Base-by-base conservation (phyloP, 2,113 vertebrate species). In the Thymallus thymallus region DNA sequence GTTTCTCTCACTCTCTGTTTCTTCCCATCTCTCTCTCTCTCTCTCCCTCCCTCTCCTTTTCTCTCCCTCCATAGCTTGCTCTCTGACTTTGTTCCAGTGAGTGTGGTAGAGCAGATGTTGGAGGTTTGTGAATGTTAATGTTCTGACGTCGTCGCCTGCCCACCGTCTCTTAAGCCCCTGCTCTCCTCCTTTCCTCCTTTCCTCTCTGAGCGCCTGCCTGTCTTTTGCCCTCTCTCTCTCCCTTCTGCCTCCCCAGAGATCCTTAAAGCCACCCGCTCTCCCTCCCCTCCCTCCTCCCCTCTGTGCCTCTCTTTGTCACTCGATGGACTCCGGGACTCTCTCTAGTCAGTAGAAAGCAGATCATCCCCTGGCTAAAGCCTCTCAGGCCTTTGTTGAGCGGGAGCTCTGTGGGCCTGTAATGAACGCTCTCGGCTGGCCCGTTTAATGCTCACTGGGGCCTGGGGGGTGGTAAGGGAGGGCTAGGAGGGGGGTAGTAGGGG, bases 351-450 rank as follows among this genome's bases (percentile, higher is more conserved):
- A 90, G 93, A 95, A 95, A 98, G 95, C 95, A 97, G 96, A 97
- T 99, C 96, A 98, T 98, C 96, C 95, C 94, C 94, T 91, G 93
- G 92, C 96, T 96, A 97, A 99, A 97, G 95, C 96, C 93, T 95
- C 93, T 93, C 95, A 94, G 94, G 94, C 95, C 84, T 92, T 93
- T 98, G 98, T 51, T 18, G 48, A 51, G 48, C 5, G 16, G 48
- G 16, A 18, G 16, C 48, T 51, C 48, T 98, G 95, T 93, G 95
- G 95, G 92, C 94, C 96, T 95, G 94, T 99, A 98, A 99, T 99
- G 94, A 98, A 96, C 92, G 96, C 96, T 96, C 94, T 95, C 93
- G 96, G 96, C 95, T 94, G 92, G 95, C 92, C 92, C 94, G 87
- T 92, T 93, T 96, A 93, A 93, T 93, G 91, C 94, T 96, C 96